Evolutionary conservation across 2,113 vertebrate genomes (phyloP).

Genomic region (Sander vitreus): DNA sequence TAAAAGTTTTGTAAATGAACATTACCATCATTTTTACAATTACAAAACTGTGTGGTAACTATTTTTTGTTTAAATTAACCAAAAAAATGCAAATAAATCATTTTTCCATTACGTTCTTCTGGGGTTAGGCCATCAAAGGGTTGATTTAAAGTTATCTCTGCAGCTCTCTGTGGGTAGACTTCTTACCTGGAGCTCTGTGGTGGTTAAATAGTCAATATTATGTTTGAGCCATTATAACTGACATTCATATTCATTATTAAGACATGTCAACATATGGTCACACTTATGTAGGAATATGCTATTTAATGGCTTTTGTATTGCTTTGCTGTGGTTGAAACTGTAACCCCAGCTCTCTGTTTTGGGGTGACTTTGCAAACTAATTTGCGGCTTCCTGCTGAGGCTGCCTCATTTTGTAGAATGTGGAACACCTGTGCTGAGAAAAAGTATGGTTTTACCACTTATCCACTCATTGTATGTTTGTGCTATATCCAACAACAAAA

Average conservation of each 20-base stretch:
- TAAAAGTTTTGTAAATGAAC: not conserved
- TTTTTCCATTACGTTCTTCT: not conserved
- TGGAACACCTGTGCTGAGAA: constrained; percentile 67
- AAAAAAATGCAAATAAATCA: not conserved
- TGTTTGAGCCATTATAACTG: constrained; percentile 10
- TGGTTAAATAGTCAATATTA: constrained; percentile 1
- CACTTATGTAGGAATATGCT: constrained; percentile 22
- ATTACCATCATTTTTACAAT: not conserved
- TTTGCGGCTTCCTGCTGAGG: constrained; percentile 56
- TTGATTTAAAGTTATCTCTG: constrained; percentile 2
- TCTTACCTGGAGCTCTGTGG: constrained; percentile 8
- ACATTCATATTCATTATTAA: constrained; percentile 23
- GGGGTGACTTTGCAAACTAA: constrained; percentile 59
- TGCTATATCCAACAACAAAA: constrained; percentile 37
- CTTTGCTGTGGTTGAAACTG: constrained; percentile 58
- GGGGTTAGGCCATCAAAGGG: not conserved
- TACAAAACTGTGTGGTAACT: not conserved
- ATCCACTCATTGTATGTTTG: constrained; percentile 11
- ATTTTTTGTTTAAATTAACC: not conserved
- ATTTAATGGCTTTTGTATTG: constrained; percentile 43
- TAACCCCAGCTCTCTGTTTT: constrained; percentile 33
- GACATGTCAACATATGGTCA: constrained; percentile 44
- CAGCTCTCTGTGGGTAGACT: not conserved
- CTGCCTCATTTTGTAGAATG: constrained; percentile 69
- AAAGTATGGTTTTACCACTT: constrained; percentile 25